Conservation (phyloP, 2,888 invertebrate genomes). For the Antheraea yamamai region DNA sequence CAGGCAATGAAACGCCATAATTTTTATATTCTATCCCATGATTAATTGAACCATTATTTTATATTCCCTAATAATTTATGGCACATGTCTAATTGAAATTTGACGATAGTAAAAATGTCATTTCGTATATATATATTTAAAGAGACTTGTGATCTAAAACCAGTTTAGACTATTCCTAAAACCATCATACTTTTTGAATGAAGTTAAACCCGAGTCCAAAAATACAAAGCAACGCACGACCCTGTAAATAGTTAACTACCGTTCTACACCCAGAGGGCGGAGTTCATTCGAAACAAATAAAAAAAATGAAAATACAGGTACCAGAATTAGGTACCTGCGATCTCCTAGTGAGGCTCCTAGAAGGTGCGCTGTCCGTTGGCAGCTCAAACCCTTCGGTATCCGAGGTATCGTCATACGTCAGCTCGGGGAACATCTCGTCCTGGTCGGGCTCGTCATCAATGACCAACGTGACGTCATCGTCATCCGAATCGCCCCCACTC, state of each 20-base stretch:
- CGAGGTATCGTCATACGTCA: constrained; percentile 71
- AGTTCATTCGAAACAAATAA: neutral
- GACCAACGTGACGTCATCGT: constrained; percentile 54
- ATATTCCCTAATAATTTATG: neutral
- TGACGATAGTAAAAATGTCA: neutral
- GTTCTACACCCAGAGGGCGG: neutral
- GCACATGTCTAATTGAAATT: no score
- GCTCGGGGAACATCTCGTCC: constrained; percentile 76
- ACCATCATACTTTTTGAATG: neutral
- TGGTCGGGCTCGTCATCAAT: constrained; percentile 54
- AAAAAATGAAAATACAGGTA: constrained; percentile 35
- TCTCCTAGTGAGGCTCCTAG: constrained; percentile 67
- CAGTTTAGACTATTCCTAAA: no score
- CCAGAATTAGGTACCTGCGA: constrained; percentile 63
- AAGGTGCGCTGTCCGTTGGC: constrained; percentile 52
- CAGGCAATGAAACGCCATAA: neutral
- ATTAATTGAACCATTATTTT: neutral
- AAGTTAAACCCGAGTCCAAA: neutral
- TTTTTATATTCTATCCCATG: neutral
- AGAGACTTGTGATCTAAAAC: neutral
- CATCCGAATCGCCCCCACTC: constrained; percentile 55
- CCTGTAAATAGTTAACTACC: neutral
- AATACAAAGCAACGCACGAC: neutral
- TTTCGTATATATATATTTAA: neutral
- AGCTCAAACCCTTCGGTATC: constrained; percentile 63